Conservation (phyloP, 2,888 invertebrate species). For the Pseudococcus viburni region DNA sequence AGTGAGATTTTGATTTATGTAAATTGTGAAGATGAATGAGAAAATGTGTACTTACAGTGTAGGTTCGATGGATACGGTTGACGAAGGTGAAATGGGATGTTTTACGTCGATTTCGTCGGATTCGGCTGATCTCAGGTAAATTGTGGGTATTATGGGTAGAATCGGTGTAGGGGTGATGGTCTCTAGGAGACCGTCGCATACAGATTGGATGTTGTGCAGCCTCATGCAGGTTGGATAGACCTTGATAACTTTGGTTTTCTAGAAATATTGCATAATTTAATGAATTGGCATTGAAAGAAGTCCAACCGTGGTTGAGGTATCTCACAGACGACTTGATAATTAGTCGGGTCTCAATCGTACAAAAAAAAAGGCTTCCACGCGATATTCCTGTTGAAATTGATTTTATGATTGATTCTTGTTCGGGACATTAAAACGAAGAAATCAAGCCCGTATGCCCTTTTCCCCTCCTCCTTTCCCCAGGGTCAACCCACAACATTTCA, state of each 20-base stretch:
- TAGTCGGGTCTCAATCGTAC: too few species aligned
- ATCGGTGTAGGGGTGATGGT: conserved; percentile 14
- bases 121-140: background rate
- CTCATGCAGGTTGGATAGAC: background rate
- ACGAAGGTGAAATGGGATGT: conserved; percentile 20
- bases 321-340: too few species aligned
- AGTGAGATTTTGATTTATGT: too few species aligned
- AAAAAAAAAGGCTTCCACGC: too few species aligned
- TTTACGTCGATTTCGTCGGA: background rate
- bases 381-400: too few species aligned
- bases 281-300: too few species aligned
- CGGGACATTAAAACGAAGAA: too few species aligned
- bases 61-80: background rate
- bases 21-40: background rate
- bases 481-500: too few species aligned
- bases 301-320: too few species aligned
- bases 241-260: background rate
- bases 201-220: background rate
- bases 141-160: background rate
- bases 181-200: background rate
- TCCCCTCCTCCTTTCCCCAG: too few species aligned
- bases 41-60: background rate
- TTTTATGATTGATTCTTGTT: too few species aligned
- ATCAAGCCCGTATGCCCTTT: too few species aligned
- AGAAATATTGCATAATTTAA: background rate